A percentile compares a stretch with the other conserved stretches of the same genome.
Evolutionary conservation across 2,113 vertebrate genomes (phyloP).

Genomic region (Scophthalmus maximus): DNA sequence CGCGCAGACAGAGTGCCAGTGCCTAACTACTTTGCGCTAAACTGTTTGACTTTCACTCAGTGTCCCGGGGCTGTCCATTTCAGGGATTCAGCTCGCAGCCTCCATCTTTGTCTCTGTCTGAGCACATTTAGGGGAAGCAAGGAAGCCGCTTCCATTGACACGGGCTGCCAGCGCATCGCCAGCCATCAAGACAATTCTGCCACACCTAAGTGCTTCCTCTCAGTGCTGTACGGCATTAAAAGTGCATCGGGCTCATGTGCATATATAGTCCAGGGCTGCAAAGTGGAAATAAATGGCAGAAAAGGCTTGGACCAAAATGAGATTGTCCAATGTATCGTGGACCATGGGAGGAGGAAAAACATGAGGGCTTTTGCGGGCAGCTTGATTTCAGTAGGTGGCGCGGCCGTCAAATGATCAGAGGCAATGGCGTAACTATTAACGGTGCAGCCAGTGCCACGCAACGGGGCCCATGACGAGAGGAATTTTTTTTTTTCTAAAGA

Average conservation of each 20-base stretch:
- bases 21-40: constrained; percentile 46
- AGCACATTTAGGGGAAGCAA: constrained; percentile 56
- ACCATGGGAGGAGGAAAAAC: no score
- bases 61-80: constrained; percentile 59
- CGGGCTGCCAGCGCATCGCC: constrained; percentile 27
- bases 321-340: constrained; percentile 7
- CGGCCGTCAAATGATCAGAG: background rate
- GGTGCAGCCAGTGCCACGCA: no score
- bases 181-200: constrained; percentile 50
- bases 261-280: constrained; percentile 25
- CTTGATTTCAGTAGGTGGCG: no score
- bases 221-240: constrained; percentile 41
- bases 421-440: no score
- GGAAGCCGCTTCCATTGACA: constrained; percentile 63
- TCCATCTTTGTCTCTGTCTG: constrained; percentile 71
- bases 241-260: constrained; percentile 30
- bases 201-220: constrained; percentile 54
- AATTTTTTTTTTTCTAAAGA: no score
- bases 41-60: constrained; percentile 61
- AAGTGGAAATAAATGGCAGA: no score
- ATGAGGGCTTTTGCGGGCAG: no score
- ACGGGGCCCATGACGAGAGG: no score
- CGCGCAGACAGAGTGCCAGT: constrained; percentile 13
- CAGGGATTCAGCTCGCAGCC: constrained; percentile 57
- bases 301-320: background rate